These are phyloP conservation scores for Caracal caracal DNA, from an alignment of 2,113 vertebrate genomes.

Conservation along the genomic window DNA sequence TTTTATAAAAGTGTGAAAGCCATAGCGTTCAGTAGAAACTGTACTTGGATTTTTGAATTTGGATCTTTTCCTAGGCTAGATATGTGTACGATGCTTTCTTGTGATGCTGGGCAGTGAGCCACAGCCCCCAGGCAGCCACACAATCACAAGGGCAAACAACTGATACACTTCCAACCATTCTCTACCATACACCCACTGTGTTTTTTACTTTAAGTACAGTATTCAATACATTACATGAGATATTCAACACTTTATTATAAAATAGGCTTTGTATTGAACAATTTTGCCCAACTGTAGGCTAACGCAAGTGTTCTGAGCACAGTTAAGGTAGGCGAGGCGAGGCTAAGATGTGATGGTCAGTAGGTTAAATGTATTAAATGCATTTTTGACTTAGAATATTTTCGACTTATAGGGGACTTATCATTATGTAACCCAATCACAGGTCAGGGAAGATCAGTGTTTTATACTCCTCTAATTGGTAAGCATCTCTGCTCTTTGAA, in stretches of 20 bases:
- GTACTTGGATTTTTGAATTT: neutral
- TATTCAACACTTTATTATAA: neutral
- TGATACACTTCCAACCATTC: neutral
- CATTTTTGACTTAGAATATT: neutral
- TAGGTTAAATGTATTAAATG: neutral
- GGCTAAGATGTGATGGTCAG: neutral
- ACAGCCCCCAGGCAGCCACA: neutral
- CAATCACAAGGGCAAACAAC: neutral
- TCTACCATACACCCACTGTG: neutral
- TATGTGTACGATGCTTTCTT: neutral
- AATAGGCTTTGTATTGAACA: neutral
- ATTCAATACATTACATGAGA: neutral
- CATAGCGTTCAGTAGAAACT: neutral
- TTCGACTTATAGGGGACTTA: neutral
- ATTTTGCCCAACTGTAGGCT: neutral
- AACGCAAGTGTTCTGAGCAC: neutral
- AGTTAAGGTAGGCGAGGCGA: neutral
- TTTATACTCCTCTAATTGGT: neutral
- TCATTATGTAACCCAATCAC: neutral
- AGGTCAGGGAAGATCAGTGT: neutral
- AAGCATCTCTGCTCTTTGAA: conserved; percentile 10
- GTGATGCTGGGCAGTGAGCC: neutral
- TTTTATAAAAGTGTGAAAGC: neutral
- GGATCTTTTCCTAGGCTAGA: neutral
- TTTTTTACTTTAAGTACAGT: neutral